Evolutionary conservation across 2,888 invertebrate genomes (phyloP).

Genomic region (Monopis laevigella): DNA sequence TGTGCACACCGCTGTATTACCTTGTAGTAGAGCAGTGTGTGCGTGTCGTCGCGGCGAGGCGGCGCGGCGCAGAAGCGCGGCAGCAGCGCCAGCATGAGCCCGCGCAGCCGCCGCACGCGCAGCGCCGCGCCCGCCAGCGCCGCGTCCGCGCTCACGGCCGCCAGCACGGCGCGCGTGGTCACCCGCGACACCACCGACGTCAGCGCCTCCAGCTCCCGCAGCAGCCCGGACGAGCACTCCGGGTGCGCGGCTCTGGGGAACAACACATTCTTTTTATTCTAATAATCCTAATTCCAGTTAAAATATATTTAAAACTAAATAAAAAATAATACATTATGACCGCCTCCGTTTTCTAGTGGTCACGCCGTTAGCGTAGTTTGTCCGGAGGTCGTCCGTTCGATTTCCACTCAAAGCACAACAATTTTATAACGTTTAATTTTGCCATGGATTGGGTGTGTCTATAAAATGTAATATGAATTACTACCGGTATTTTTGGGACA

Average conservation of each 20-base stretch:
- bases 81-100: slow-evolving; percentile 78
- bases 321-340: too few relatives aligned
- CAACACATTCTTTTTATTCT: too few relatives aligned
- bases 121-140: slow-evolving; percentile 58
- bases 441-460: too few relatives aligned
- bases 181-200: slow-evolving; percentile 77
- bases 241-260: slow-evolving; percentile 55
- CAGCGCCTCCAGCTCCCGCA: slow-evolving; percentile 80
- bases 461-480: too few relatives aligned
- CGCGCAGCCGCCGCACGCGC: slow-evolving; percentile 74
- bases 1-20: slow-evolving; percentile 2
- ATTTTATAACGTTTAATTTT: too few relatives aligned
- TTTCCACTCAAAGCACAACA: too few relatives aligned
- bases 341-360: too few relatives aligned
- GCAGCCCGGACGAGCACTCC: slow-evolving; percentile 69
- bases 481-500: too few relatives aligned
- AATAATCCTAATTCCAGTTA: too few relatives aligned
- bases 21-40: slow-evolving; percentile 22
- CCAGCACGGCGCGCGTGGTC: slow-evolving; percentile 36
- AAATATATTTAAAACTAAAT: too few relatives aligned
- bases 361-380: too few relatives aligned
- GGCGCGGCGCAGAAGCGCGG: slow-evolving; percentile 71
- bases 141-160: slow-evolving; percentile 32
- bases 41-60: slow-evolving; percentile 25
- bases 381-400: too few relatives aligned